Percentiles rank a stretch among this genome's conserved stretches.
phyloP scores from a whole-genome alignment of 2,113 vertebrate genomes.

The Parus major region DNA sequence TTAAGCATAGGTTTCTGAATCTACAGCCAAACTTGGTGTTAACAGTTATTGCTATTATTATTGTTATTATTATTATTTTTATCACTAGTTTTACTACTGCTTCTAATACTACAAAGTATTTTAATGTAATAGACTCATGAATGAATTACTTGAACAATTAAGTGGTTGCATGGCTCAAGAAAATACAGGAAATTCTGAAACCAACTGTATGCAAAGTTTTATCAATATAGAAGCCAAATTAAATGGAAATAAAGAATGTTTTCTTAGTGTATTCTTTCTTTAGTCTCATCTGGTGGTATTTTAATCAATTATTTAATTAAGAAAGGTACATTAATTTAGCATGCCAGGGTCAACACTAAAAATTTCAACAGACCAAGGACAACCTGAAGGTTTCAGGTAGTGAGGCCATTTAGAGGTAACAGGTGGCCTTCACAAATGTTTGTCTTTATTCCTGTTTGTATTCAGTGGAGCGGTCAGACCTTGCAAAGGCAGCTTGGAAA shows the following conservation, averaged over 20 bases:
- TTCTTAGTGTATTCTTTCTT: neutral
- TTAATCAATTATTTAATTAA: neutral
- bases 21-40: neutral
- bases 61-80: neutral
- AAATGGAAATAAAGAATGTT: neutral
- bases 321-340: neutral
- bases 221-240: neutral
- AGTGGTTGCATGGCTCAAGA: neutral
- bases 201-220: neutral
- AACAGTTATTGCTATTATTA: neutral
- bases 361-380: neutral
- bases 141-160: neutral
- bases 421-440: neutral
- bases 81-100: neutral
- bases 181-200: neutral
- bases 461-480: neutral
- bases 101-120: neutral
- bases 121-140: neutral
- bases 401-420: rapidly evolving
- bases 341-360: neutral
- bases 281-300: neutral
- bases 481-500: neutral
- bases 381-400: neutral
- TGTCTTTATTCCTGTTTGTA: neutral
- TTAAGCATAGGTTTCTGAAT: neutral